Conservation (phyloP, 2,797 vertebrate genomes). For the Hafferia zeledoni region DNA sequence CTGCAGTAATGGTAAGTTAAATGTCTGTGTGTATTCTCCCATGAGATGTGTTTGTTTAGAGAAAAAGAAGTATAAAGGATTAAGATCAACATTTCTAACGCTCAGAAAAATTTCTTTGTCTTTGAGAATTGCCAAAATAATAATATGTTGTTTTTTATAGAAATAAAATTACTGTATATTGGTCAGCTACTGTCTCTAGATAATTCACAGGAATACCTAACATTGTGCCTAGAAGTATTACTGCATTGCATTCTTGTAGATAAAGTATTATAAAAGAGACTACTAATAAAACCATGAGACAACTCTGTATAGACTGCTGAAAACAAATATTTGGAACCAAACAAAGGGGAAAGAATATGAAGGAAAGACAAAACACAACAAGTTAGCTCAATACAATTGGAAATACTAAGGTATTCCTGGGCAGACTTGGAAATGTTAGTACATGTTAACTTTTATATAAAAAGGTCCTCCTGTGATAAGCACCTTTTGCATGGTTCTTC, state of each 20-base stretch:
- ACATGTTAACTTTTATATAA: background rate
- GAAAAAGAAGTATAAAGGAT: background rate
- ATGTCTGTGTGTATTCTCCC: constrained; percentile 10
- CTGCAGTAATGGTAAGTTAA: constrained; percentile 80
- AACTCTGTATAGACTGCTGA: background rate
- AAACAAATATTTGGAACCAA: constrained; percentile 3
- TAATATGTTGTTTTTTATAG: background rate
- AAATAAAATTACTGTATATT: background rate
- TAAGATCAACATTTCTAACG: background rate
- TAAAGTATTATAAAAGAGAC: background rate
- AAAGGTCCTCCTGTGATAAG: background rate
- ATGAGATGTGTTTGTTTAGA: background rate
- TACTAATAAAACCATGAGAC: background rate
- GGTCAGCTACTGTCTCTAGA: background rate
- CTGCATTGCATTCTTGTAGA: background rate
- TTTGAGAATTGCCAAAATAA: background rate
- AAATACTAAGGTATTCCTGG: background rate
- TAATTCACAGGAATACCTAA: background rate
- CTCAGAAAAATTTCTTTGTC: background rate
- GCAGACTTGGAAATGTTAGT: background rate
- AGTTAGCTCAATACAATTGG: background rate
- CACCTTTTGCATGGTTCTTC: background rate
- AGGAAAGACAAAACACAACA: background rate
- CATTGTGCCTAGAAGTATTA: background rate
- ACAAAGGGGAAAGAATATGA: background rate